Evolutionary conservation across 2,888 invertebrate species (phyloP).

Genomic region (Tiliacea aurago): DNA sequence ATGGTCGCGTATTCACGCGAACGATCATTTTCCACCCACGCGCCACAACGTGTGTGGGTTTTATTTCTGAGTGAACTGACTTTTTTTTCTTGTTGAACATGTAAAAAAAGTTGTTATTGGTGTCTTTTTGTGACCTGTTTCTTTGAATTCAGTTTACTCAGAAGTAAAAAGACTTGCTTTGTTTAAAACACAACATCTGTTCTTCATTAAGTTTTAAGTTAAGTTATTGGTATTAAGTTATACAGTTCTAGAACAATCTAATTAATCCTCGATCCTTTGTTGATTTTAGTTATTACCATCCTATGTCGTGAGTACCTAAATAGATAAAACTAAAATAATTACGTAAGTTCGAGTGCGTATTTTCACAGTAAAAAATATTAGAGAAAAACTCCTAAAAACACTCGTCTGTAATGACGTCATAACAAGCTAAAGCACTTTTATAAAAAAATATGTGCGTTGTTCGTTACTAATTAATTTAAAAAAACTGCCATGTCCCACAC

Average conservation of each 20-base stretch:
- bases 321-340: neutral
- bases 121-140: neutral
- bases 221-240: neutral
- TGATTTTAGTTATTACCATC: neutral
- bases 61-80: too few relatives aligned
- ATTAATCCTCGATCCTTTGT: too few relatives aligned
- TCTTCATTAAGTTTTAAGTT: neutral
- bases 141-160: neutral
- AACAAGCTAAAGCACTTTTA: conserved; percentile 37
- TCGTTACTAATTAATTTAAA: conserved; percentile 32
- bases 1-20: neutral
- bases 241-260: neutral
- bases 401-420: neutral
- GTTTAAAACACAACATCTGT: neutral
- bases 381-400: neutral
- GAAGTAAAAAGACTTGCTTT: neutral
- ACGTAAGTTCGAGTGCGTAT: too few relatives aligned
- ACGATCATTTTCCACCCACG: neutral
- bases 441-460: conserved; percentile 28
- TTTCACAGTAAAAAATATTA: neutral
- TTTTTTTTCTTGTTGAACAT: too few relatives aligned
- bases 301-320: too few relatives aligned
- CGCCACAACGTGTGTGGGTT: neutral
- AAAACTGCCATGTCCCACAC: conserved; percentile 18
- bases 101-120: neutral